Percentiles rank a stretch among this genome's conserved stretches.
phyloP scores from a whole-genome alignment of 2,113 vertebrate species.

The Oreocharis arfaki region DNA sequence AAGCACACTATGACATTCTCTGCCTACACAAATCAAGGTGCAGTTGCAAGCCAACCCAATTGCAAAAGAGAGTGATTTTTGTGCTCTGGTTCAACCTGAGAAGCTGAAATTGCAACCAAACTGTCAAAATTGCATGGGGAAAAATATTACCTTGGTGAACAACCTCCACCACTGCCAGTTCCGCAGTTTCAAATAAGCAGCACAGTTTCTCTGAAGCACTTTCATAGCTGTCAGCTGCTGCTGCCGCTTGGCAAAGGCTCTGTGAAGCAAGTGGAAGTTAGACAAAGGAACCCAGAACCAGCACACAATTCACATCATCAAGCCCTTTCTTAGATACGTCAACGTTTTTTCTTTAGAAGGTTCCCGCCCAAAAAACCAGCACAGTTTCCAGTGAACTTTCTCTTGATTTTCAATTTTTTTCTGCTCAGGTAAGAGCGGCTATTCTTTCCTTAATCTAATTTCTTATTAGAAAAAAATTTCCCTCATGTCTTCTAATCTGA shows the following conservation, averaged over 20 bases:
- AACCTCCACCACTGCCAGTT: conserved; percentile 99
- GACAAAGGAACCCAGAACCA: neutral
- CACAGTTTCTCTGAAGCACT: conserved; percentile 97
- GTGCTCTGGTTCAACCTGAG: neutral
- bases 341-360: neutral
- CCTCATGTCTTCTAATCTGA: neutral
- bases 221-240: conserved; percentile 97
- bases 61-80: neutral
- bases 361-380: neutral
- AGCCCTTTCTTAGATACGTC: neutral
- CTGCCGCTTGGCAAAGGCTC: conserved; percentile 93
- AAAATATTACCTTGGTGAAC: conserved; percentile 88
- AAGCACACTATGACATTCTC: neutral
- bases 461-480: neutral
- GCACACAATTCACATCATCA: neutral
- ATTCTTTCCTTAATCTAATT: neutral
- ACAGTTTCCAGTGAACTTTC: neutral
- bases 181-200: conserved; percentile 94
- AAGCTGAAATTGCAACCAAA: neutral
- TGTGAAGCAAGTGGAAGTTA: conserved; percentile 35
- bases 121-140: neutral
- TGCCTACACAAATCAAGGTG: neutral
- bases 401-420: neutral
- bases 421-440: neutral
- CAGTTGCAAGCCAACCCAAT: neutral